A percentile compares a stretch with the other conserved stretches of the same genome.
phyloP scores from a whole-genome alignment of 2,797 vertebrate genomes.

The Syndactyla subalaris region DNA sequence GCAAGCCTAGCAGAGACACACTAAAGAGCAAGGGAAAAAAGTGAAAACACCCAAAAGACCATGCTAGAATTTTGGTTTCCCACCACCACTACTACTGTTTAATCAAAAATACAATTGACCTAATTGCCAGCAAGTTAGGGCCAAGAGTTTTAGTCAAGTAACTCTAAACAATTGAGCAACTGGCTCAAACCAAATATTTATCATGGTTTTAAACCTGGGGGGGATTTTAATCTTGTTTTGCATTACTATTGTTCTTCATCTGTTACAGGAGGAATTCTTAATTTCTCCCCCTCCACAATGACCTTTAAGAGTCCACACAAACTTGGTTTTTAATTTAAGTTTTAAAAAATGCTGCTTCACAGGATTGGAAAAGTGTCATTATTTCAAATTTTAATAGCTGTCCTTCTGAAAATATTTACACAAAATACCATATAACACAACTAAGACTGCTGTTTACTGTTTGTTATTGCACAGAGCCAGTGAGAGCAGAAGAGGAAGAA shows the following conservation, averaged over 20 bases:
- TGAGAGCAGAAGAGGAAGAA: background rate
- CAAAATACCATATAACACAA: background rate
- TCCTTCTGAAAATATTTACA: background rate
- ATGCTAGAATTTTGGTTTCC: background rate
- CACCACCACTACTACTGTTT: background rate
- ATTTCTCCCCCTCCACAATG: background rate
- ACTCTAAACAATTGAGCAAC: background rate
- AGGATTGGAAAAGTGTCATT: background rate
- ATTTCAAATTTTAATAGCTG: background rate
- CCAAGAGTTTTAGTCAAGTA: constrained; percentile 1
- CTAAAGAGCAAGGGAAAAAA: background rate
- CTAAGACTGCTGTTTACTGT: background rate
- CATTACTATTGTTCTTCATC: background rate
- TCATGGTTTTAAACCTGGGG: background rate
- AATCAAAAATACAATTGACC: background rate
- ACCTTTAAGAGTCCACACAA: background rate
- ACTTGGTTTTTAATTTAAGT: background rate
- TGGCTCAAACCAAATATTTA: constrained; percentile 3
- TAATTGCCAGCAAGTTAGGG: background rate
- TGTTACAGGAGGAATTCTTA: background rate
- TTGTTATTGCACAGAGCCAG: background rate
- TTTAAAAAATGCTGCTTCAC: background rate
- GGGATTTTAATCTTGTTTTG: background rate
- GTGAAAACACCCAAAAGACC: background rate
- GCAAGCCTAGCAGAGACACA: background rate